Percentiles rank a stretch among this genome's conserved stretches.
These are phyloP conservation scores for Ptilonorhynchus violaceus DNA, from an alignment of 2,113 vertebrate species.

Conservation along the genomic window DNA sequence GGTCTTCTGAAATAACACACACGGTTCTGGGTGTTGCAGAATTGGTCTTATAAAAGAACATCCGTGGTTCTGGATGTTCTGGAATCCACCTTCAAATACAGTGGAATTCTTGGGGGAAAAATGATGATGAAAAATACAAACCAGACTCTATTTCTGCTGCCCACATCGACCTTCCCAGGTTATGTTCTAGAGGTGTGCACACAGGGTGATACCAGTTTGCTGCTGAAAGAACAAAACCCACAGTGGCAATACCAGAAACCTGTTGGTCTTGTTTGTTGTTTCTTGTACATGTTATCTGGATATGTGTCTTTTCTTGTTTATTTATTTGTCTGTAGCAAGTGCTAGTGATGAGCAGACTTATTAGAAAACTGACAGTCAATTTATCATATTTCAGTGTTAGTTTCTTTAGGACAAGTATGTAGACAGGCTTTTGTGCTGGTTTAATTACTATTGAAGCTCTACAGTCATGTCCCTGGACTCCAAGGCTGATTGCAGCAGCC, in stretches of 20 bases:
- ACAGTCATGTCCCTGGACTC: background rate
- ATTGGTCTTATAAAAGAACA: background rate
- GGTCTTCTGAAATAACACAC: background rate
- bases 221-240: constrained; percentile 9
- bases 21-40: background rate
- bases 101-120: background rate
- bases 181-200: background rate
- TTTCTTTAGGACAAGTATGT: background rate
- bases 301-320: background rate
- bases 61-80: background rate
- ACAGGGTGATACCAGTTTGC: background rate
- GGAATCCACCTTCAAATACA: background rate
- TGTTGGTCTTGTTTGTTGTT: background rate
- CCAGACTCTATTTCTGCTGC: background rate
- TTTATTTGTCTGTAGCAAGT: background rate
- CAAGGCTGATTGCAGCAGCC: background rate
- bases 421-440: background rate
- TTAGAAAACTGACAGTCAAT: background rate
- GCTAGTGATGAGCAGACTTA: background rate
- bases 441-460: background rate
- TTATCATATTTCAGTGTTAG: background rate
- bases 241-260: background rate
- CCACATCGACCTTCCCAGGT: background rate
- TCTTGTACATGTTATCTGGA: background rate
- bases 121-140: background rate